Evolutionary conservation across 2,797 vertebrate genomes (phyloP), one percentile per base, ranked within the genome.

Genomic region (Todus mexicanus): DNA sequence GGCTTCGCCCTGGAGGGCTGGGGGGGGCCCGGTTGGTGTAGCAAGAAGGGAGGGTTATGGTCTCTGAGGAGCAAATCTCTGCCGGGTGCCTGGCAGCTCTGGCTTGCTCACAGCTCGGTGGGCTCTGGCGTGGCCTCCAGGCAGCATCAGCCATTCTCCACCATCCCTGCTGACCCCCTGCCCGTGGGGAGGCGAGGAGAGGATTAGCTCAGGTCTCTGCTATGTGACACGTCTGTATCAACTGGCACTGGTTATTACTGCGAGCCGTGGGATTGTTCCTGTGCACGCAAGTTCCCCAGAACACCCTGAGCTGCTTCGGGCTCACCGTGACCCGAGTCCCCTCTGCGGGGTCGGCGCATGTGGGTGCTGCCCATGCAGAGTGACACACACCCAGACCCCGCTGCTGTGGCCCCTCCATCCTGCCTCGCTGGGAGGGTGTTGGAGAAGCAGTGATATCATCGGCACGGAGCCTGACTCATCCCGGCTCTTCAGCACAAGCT

Each of bases 381-480:
- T 6, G 65, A 80, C 73, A 40, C 0, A 4, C 64, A n/a, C 68
- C 22, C 64, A 42, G 42, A 26, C 17, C 35, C 70, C 4, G 1
- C 29, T 80, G 48, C 37, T 26, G 65, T 6, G 10, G 45, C 45
- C 80, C 45, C 84, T 80, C 68, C 3, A 1, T 60, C 69, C 82
- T 80, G 65, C 70, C 79, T 53, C 48, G 45, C 74, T 42, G 76
- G 76, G 85, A 85, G 42, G 48, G 70, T 35, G 27, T 18, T 76
- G 89, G 74, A 68, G 66, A 50, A 43, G 93, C 88, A 66, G 68
- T 90, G 90, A 93, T 92, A 93, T 78, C 91, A 95, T 75, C 94
- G 7, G 84, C 93, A 89, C 4, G 4, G 76, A 81, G 90, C 82
- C 72, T 94, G 92, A 94, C 89, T 91, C 93, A 96, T 82, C 80